Evolutionary conservation across 1,140 invertebrate genomes (phyloP), one percentile per base, ranked within the genome.

Genomic region (Mamestra configurata): DNA sequence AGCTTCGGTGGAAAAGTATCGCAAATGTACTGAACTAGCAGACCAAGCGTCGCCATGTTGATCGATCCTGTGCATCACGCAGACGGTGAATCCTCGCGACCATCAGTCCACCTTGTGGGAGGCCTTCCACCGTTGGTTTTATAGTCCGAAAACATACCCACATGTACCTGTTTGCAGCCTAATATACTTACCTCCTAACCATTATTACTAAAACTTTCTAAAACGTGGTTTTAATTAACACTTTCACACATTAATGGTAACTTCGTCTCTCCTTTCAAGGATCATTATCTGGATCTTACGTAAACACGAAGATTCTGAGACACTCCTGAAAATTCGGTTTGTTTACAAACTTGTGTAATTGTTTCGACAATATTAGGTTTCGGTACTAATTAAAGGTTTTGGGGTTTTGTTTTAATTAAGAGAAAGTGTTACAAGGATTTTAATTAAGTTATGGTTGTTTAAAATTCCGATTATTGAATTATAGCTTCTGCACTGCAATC

Each of bases 281-380:
- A 68, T 46, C 20, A 68, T 68, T 68, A 68, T 46, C 64, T 40
- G 11, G 35, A 64, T 64, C 59, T 64, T 40, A 15, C 4, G 59
- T 35, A 61, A 68, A 68, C 20, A 13, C 40, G n/a, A 46, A 64
- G 31, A 68, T 68, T 46, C 3, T 35, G 24, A 49, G 40, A 46
- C 64, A 46, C 20, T 68, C 40, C n/a, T 61, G 22, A 22, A 46
- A 46, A 68, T 46, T 68, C 11, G 4, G 11, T 46, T 68, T 68
- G 64, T 49, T 27, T 49, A 43, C 31, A 68, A 68, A 68, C 64
- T 68, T 68, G 20, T 68, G 20, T 68, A 46, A 68, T 68, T 68
- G 22, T 68, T 68, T 68, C 20, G 20, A 13, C 22, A 46, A 49
- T 68, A 68, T 68, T 46, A 49, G 64, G 40, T 68, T 68, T 46